These are phyloP conservation scores for Pachliopta kotzebuea DNA, from an alignment of 2,888 invertebrate species.

Conservation along the genomic window DNA sequence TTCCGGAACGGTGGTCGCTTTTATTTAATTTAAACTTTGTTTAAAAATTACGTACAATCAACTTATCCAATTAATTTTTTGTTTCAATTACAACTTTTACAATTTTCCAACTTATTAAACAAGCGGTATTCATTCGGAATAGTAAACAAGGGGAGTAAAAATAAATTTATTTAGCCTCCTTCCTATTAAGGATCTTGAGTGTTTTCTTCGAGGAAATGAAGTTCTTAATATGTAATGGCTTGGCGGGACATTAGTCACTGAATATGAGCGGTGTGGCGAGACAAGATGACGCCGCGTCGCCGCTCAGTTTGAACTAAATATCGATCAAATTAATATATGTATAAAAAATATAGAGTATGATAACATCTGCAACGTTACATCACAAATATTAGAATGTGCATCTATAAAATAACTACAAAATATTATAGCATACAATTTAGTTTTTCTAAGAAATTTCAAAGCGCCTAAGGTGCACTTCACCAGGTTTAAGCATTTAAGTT, in stretches of 20 bases:
- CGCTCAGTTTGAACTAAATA: not conserved
- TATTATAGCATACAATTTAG: too few relatives aligned
- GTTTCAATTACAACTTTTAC: too few relatives aligned
- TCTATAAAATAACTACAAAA: too few relatives aligned
- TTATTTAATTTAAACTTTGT: not conserved
- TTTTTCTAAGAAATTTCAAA: not conserved
- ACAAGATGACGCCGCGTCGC: conserved; percentile 1
- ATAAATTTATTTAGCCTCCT: too few relatives aligned
- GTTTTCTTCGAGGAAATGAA: not conserved
- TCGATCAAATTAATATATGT: not conserved
- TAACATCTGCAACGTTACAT: too few relatives aligned
- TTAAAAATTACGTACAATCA: too few relatives aligned
- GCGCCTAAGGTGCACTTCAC: not conserved
- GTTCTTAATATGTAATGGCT: conserved; percentile 2
- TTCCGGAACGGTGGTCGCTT: not conserved
- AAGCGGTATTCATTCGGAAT: too few relatives aligned
- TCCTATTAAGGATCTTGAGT: not conserved
- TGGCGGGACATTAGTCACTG: not conserved
- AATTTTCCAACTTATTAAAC: too few relatives aligned
- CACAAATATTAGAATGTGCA: too few relatives aligned
- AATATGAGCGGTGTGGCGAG: not conserved
- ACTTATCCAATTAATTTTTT: too few relatives aligned
- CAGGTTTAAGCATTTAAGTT: not conserved
- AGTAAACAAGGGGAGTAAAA: not conserved
- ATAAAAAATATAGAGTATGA: too few relatives aligned